These are phyloP conservation scores for Eleginops maclovinus DNA, from an alignment of 2,113 vertebrate genomes.

Conservation along the genomic window DNA sequence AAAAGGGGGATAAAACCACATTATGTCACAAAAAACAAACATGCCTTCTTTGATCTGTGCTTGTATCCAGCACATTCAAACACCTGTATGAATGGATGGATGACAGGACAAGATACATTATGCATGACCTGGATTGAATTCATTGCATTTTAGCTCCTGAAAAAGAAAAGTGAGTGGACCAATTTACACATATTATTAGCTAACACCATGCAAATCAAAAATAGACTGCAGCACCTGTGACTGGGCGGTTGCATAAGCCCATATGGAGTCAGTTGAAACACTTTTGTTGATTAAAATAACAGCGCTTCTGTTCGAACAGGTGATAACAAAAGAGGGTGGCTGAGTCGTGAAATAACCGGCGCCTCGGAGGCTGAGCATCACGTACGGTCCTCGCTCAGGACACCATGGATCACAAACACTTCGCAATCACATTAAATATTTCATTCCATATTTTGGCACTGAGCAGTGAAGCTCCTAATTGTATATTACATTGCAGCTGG, in stretches of 20 bases:
- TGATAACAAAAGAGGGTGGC: constrained; percentile 11
- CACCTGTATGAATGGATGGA: not conserved
- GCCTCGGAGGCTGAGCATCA: constrained; percentile 29
- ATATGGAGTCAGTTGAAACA: not conserved
- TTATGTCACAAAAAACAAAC: not conserved
- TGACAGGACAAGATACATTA: not conserved
- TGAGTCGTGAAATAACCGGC: constrained; percentile 22
- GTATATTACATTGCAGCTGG: constrained; percentile 73
- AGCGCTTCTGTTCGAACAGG: constrained; percentile 23
- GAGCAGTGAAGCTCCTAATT: constrained; percentile 63
- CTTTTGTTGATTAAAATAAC: constrained; percentile 38
- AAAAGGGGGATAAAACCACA: not conserved
- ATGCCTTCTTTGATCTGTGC: not conserved
- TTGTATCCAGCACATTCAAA: not conserved
- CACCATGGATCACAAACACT: constrained; percentile 29
- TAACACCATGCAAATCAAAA: not conserved
- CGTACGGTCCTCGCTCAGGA: constrained; percentile 22
- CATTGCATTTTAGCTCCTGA: not conserved
- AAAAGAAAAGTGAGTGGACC: not conserved
- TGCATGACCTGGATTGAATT: not conserved
- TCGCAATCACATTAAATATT: constrained; percentile 61
- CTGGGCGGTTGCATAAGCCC: constrained; percentile 1
- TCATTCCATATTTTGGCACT: constrained; percentile 70
- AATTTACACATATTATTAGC: not conserved
- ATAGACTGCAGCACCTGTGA: constrained; percentile 23